Conservation (phyloP, 2,888 invertebrate genomes). For the Tipula lateralis region DNA sequence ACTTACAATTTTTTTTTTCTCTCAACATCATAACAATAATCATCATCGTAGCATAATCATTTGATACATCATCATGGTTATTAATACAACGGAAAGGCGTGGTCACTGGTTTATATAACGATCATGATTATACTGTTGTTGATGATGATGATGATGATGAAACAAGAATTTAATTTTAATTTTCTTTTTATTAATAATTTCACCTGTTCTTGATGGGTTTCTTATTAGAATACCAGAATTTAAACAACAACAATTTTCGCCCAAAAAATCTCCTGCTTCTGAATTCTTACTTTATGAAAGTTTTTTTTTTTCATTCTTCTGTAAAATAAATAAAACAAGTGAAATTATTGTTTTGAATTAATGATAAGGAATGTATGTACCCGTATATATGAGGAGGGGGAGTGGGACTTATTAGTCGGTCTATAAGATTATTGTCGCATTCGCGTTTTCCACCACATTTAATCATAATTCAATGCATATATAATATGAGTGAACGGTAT, state of each 20-base stretch:
- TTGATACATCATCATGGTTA: conserved; percentile 7
- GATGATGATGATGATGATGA: not conserved
- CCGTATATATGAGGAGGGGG: no score
- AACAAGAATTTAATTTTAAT: conserved; percentile 24
- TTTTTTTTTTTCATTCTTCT: not conserved
- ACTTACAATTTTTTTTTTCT: not conserved
- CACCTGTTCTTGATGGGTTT: conserved; percentile 19
- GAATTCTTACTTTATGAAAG: not conserved
- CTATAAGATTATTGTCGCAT: not conserved
- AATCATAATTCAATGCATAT: not conserved
- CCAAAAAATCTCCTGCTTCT: not conserved
- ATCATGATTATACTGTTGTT: not conserved
- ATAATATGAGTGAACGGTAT: not conserved
- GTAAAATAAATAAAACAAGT: not conserved
- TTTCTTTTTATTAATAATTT: conserved; percentile 11
- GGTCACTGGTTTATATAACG: not conserved
- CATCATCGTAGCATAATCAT: conserved; percentile 19
- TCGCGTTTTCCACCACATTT: not conserved
- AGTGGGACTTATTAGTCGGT: conserved; percentile 14
- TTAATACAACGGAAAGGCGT: conserved; percentile 11
- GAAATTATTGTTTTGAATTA: conserved; percentile 9
- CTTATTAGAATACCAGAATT: conserved; percentile 19
- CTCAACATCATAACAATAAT: conserved; percentile 20
- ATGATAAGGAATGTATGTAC: not conserved
- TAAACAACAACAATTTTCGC: not conserved